phyloP scores from a whole-genome alignment of 2,888 invertebrate genomes.

The Oscheius sp. region DNA sequence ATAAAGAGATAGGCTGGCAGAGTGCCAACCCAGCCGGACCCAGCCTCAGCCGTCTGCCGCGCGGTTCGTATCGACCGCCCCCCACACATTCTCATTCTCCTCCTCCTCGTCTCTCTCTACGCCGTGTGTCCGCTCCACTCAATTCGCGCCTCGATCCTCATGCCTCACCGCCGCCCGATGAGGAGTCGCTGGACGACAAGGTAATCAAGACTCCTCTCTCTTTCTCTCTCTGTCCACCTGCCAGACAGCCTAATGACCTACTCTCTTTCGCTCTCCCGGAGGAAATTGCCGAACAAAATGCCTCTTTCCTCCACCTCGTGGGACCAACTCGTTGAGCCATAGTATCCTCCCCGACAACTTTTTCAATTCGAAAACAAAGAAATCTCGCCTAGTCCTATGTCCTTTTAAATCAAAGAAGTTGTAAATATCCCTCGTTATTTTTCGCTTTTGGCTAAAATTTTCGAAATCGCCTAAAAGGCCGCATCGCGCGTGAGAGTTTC shows the following conservation, averaged over 20 bases:
- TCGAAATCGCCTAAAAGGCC: no score
- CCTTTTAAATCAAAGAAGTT: no score
- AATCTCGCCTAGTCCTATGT: no score
- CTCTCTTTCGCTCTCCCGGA: no score
- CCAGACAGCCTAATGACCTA: no score
- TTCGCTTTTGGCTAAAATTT: no score
- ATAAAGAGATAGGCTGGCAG: constrained; percentile 15
- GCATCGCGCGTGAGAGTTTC: no score
- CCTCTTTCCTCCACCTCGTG: background rate
- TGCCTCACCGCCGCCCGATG: background rate
- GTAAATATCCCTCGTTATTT: no score
- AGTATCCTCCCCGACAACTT: no score
- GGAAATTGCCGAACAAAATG: no score
- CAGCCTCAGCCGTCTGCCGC: constrained; percentile 24
- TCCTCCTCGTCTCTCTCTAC: background rate
- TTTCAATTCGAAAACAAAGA: no score
- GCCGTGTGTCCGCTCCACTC: constrained; percentile 8
- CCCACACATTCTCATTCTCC: constrained; percentile 24
- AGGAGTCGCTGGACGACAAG: background rate
- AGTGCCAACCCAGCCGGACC: constrained; percentile 6
- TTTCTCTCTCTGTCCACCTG: background rate
- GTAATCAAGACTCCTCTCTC: background rate
- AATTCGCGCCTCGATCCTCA: constrained; percentile 21
- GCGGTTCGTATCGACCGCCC: constrained; percentile 24
- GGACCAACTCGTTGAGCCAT: no score